These are phyloP conservation scores for Hydriomena furcata DNA, from an alignment of 2,888 invertebrate genomes.

Conservation along the genomic window DNA sequence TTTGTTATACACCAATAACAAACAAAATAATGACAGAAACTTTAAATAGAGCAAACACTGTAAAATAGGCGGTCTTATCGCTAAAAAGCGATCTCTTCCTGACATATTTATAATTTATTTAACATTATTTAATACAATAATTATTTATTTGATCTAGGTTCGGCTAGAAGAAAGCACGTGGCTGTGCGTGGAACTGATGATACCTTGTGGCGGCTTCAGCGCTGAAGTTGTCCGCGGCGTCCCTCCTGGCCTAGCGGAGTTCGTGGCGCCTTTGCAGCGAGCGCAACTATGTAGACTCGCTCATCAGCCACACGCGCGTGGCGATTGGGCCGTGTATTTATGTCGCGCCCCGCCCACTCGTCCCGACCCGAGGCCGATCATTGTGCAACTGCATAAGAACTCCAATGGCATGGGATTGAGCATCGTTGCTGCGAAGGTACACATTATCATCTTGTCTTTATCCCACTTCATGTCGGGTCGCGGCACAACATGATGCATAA, in stretches of 20 bases:
- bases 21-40: too few relatives aligned
- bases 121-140: too few relatives aligned
- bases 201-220: conserved; percentile 99
- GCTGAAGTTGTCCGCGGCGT: conserved; percentile 97
- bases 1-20: too few relatives aligned
- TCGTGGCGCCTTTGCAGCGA: conserved; percentile 91
- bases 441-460: too few relatives aligned
- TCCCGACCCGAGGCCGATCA: conserved; percentile 84
- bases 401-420: conserved; percentile 99
- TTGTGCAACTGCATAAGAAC: conserved; percentile 96
- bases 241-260: conserved; percentile 95
- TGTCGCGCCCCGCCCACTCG: conserved; percentile 86
- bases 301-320: conserved; percentile 94
- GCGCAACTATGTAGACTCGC: conserved; percentile 95
- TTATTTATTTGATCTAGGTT: conserved; percentile 62
- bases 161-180: conserved; percentile 96
- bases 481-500: too few relatives aligned
- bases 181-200: conserved; percentile 93
- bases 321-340: conserved; percentile 98
- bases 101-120: too few relatives aligned
- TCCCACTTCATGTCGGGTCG: too few relatives aligned
- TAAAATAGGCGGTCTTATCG: too few relatives aligned
- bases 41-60: too few relatives aligned
- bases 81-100: too few relatives aligned
- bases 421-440: conserved; percentile 98